phyloP scores from a whole-genome alignment of 2,888 invertebrate genomes.

The Leptopterna dolabrata region DNA sequence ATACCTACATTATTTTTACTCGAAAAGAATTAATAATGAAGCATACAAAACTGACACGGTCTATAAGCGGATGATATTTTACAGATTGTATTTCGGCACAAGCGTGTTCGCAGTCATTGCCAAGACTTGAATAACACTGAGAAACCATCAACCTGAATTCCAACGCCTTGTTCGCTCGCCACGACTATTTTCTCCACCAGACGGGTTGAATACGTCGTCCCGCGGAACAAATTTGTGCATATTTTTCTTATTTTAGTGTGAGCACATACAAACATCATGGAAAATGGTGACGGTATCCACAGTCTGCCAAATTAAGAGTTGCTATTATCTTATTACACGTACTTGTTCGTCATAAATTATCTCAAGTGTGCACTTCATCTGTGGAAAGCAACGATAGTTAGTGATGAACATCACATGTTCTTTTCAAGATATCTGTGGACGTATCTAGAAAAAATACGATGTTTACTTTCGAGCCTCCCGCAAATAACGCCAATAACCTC shows the following conservation, averaged over 20 bases:
- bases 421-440: neutral
- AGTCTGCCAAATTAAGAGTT: neutral
- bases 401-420: neutral
- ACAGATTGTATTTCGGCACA: too few species aligned
- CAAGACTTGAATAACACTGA: neutral
- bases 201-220: neutral
- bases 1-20: too few species aligned
- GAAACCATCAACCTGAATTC: neutral
- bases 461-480: neutral
- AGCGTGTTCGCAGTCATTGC: neutral
- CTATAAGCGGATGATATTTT: too few species aligned
- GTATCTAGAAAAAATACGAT: neutral
- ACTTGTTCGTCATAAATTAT: neutral
- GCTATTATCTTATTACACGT: too few species aligned
- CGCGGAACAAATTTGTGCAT: too few species aligned
- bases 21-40: too few species aligned
- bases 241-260: too few species aligned
- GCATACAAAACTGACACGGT: too few species aligned
- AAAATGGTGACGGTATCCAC: neutral
- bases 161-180: neutral
- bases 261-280: too few species aligned
- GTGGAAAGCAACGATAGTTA: too few species aligned
- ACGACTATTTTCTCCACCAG: neutral
- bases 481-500: neutral
- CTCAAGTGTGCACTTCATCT: neutral